Conservation (phyloP, 2,797 vertebrate species). For the Falco columbarius region DNA sequence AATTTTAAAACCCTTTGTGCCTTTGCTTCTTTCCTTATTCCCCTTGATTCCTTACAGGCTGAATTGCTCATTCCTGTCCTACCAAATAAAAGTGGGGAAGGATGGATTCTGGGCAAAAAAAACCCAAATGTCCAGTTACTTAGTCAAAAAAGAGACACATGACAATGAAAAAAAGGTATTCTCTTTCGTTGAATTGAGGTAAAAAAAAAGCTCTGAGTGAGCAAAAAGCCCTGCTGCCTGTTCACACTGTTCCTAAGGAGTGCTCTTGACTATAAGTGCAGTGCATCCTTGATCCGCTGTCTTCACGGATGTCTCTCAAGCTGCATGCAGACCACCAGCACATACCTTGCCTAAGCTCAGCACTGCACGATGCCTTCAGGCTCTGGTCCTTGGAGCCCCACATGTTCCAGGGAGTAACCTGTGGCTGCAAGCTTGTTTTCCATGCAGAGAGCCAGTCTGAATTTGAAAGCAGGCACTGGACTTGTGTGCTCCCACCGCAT, state of each 20-base stretch:
- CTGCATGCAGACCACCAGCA: neutral
- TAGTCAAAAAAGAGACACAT: fast-evolving
- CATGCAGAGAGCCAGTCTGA: no score
- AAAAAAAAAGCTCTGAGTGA: neutral
- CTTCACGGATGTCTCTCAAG: neutral
- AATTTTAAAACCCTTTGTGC: neutral
- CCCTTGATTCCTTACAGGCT: neutral
- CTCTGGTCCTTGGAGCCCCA: neutral
- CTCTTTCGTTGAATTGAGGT: neutral
- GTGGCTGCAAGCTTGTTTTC: neutral
- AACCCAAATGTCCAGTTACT: neutral
- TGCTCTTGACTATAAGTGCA: neutral
- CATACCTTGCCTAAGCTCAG: neutral
- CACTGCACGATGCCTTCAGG: no score
- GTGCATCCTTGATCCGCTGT: neutral
- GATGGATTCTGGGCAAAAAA: neutral
- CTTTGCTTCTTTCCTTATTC: neutral
- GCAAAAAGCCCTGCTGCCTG: neutral
- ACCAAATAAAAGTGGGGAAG: neutral
- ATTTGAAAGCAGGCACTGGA: neutral
- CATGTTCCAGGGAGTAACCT: neutral
- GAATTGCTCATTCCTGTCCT: neutral
- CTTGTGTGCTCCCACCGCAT: neutral
- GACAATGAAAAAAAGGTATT: neutral
- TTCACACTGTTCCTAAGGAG: neutral